Evolutionary conservation across 2,888 invertebrate genomes (phyloP), one percentile per base, ranked within the genome.

Genomic region (Caprella mutica): DNA sequence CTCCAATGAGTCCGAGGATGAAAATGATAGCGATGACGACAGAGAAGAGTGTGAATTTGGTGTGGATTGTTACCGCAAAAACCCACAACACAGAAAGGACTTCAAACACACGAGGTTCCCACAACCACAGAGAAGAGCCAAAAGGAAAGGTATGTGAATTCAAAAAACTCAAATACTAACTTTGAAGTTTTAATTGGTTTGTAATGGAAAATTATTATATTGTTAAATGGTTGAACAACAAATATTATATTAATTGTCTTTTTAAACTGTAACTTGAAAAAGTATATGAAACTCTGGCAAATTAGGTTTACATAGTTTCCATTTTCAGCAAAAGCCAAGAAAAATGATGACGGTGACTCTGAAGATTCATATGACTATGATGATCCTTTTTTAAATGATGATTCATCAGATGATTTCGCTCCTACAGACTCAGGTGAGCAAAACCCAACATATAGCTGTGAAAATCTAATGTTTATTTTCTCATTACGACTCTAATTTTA

Each of bases 21-120:
- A 53, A 19, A 44, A 54, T 29, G 58, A 56, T 4, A 68, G 67
- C 38, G 65, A 67, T 14, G 72, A 73, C 58, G 61, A 68, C 17
- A 75, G 76, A 50, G 78, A 77, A 6, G 72, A 70, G 51, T 84
- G 84, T 66, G 77, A 76, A 21, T 81, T 74, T 68, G 83, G 83
- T 1, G 71, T 71, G 9, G 66, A 68, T 5, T 84, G 83, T 70
- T 77, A 77, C 65, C 75, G 79, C 38, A 74, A 71, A 50, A 81
- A 81, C 71, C 72, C 75, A 27, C 73, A 77, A 0, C 84, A 84
- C 70, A 77, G 77, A 70, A 69, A 69, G 58, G 70, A 75, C 50
- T 81, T 77, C 70, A 71, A 74, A 14, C 75, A 75, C 63, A 63
- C 72, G 4, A 65, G 67, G 23, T 56, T 76, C 46, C 73, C 74